Base-by-base conservation (phyloP, 2,113 vertebrate genomes). In the Deroptyus accipitrinus region DNA sequence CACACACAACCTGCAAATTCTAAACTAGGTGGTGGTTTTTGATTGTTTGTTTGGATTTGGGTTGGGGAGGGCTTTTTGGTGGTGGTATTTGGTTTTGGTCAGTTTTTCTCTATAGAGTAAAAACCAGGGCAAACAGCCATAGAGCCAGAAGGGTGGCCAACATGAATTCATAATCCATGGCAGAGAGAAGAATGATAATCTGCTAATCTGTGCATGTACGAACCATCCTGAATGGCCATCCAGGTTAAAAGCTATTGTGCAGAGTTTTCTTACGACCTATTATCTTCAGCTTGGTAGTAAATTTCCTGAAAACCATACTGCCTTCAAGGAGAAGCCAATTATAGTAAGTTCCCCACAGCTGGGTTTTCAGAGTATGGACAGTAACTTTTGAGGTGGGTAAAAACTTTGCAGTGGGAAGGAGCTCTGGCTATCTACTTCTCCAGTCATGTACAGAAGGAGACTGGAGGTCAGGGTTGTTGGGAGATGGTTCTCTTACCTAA, bases 11-110 rank as follows among this genome's bases (percentile, higher is more conserved):
- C 55, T 22, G 22, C 1, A 2, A 54, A 3, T 64, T 91, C 25
- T 61, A 63, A 83, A 76, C 24, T 24, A 54, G 3, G 2, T 51
- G 3, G 6, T 57, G 1, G 0, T 0, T 27, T 62, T 52, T 39
- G 4, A 16, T 73, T 54, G 2, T 8, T 72, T 80, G 3, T 4
- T 80, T 68, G 48, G 3, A 10, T 74, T 83, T 54, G 7, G 17
- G 6, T 23, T 35, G 3, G 1, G 14, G 9, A 30, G 2, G 5
- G 3, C 1, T 3, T 59, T 84, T 22, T 17, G 3, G 1, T 35
- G 37, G 0, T 80, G 4, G 2, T 68, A 7, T 11, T 84, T 33
- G 4, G 5, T 72, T 86, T 76, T 6, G 13, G 3, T n/a, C 6
- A 22, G 8, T n/a, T 59, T 51, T n/a, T 81, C 51, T 6, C 3